Conservation (phyloP, 2,797 vertebrate species). For the Syndactyla subalaris region DNA sequence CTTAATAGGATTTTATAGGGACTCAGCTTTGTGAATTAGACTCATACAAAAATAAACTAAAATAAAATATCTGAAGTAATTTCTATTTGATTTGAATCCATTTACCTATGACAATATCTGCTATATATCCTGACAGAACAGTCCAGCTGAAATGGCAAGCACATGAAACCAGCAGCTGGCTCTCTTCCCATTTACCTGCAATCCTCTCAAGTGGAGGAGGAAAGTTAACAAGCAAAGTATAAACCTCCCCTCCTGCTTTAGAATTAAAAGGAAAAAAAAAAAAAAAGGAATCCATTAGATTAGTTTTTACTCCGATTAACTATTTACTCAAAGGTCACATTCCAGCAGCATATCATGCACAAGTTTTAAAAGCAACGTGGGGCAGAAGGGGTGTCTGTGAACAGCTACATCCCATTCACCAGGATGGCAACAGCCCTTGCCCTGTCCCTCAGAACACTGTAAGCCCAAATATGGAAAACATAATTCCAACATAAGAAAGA, state of each 20-base stretch:
- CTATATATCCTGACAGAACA: background rate
- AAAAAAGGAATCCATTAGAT: background rate
- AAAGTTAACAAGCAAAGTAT: background rate
- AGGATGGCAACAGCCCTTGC: background rate
- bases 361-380: background rate
- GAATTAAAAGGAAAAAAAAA: background rate
- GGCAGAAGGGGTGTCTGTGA: background rate
- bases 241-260: background rate
- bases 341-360: background rate
- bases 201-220: background rate
- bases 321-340: background rate
- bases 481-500: background rate
- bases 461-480: background rate
- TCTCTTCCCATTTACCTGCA: background rate
- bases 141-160: background rate
- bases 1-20: background rate
- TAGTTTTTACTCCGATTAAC: background rate
- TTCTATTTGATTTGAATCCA: constrained; percentile 1
- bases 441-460: background rate
- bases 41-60: background rate
- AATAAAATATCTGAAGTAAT: background rate
- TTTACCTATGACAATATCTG: background rate
- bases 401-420: background rate
- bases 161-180: rapidly evolving
- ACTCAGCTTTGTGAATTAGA: background rate